Evolutionary conservation across 2,113 vertebrate genomes (phyloP).

Genomic region (Pristiophorus japonicus): DNA sequence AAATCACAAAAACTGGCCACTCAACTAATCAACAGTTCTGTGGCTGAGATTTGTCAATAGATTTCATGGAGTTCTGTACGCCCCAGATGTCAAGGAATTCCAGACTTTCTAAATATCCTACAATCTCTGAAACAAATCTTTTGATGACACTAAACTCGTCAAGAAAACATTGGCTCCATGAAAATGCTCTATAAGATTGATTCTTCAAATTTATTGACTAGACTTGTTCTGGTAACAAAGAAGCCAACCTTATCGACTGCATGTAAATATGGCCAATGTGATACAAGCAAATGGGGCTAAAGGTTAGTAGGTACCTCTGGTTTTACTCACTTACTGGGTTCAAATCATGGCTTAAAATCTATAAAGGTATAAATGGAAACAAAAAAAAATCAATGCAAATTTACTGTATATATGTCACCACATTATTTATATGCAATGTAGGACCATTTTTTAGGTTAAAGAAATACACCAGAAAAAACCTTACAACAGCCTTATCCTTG

Average conservation of each 20-base stretch:
- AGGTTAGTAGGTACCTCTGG: constrained; percentile 29
- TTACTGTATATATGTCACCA: constrained; percentile 31
- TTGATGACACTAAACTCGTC: constrained; percentile 17
- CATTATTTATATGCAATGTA: constrained; percentile 26
- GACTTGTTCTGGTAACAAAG: constrained; percentile 31
- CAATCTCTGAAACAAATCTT: constrained; percentile 23
- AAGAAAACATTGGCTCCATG: constrained; percentile 23
- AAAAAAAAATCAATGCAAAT: constrained; percentile 37
- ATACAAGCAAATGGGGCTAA: constrained; percentile 33
- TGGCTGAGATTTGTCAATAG: constrained; percentile 22
- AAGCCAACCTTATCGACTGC: constrained; percentile 29
- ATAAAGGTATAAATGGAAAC: constrained; percentile 35
- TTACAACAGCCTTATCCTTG: not conserved
- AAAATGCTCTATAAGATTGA: constrained; percentile 28
- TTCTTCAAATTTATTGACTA: constrained; percentile 37
- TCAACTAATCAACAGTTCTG: constrained; percentile 33
- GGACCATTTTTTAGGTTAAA: constrained; percentile 8
- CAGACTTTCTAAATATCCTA: constrained; percentile 22
- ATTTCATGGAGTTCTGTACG: constrained; percentile 1
- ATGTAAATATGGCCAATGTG: constrained; percentile 36
- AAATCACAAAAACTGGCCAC: constrained; percentile 31
- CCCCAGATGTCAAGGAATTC: constrained; percentile 22
- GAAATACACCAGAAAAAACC: not conserved
- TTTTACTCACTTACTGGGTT: constrained; percentile 31
- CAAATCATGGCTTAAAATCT: constrained; percentile 35